Percentiles rank a stretch among this genome's conserved stretches.
Conservation (phyloP, 2,797 vertebrate genomes). For the Xiphorhynchus erythropygius region DNA sequence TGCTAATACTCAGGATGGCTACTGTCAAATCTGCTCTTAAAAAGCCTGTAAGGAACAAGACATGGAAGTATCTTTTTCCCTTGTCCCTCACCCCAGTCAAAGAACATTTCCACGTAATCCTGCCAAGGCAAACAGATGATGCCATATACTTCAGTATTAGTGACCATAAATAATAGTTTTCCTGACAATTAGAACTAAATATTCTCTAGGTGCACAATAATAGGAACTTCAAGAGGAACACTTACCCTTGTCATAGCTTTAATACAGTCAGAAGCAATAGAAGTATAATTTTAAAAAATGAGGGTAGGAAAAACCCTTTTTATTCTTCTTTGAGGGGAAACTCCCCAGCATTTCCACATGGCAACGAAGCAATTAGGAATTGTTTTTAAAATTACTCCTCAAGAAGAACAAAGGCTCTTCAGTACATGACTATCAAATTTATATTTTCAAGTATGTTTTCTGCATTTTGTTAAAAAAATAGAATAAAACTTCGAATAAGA, state of each 20-base stretch:
- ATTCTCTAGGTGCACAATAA: neutral
- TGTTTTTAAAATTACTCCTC: neutral
- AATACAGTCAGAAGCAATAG: neutral
- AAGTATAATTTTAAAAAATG: neutral
- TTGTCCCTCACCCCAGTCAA: neutral
- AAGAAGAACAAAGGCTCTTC: neutral
- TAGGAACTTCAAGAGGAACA: neutral
- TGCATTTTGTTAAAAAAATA: neutral
- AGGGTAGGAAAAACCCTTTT: fast-evolving
- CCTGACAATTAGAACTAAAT: neutral
- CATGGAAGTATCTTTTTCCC: neutral
- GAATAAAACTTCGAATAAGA: neutral
- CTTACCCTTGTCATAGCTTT: neutral
- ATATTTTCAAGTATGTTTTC: neutral
- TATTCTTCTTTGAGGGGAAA: neutral
- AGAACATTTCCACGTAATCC: neutral
- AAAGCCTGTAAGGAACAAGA: neutral
- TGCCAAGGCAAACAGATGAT: neutral
- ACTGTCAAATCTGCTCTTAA: neutral
- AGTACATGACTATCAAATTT: neutral
- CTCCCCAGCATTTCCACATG: neutral
- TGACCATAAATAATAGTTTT: neutral
- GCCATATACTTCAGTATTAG: neutral
- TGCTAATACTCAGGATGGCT: neutral
- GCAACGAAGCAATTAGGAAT: neutral